Evolutionary conservation across 2,113 vertebrate genomes (phyloP), one percentile per base, ranked within the genome.

Genomic region (Cariama cristata): DNA sequence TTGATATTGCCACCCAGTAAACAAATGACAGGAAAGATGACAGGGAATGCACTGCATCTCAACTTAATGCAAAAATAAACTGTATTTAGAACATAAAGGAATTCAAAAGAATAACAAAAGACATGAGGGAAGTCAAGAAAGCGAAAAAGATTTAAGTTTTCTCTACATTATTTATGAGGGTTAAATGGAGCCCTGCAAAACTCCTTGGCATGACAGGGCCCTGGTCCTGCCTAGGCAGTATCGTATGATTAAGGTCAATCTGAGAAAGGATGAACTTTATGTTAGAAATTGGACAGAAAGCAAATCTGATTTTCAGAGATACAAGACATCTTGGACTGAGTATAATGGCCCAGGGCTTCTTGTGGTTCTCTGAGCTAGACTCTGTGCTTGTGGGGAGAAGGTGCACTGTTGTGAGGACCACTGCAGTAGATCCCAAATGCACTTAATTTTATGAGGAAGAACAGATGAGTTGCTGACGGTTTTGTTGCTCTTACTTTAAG

Each of bases 321-420:
- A 2, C 1, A 66, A 5, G 27, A 14, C 74, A 8, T 16, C 55
- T 47, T 38, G 44, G 42, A 40, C 49, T 0, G 0, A 40, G 22
- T 10, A 6, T n/a, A 49, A 63, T 82, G 85, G 87, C 73, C 50
- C 35, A 30, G 59, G 35, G 40, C 32, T 47, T 59, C 8, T 67
- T 67, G 26, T 67, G 71, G 19, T 56, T 59, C 42, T 19, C 67
- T 42, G 56, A 38, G 49, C 5, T 4, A 35, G 49, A 24, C 7
- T 59, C 28, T 32, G 13, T 49, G 56, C 58, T 52, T 47, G 8
- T 56, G 50, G 27, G 68, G 27, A 56, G 63, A 68, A 63, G 42
- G 27, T 52, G 22, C 5, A 2, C 24, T 59, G 30, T 22, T 35
- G 14, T 60, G 71, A 81, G 64, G 24, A 33, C 28, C 47, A 11